Conservation (phyloP, 2,888 invertebrate genomes). For the Cetonia aurata region DNA sequence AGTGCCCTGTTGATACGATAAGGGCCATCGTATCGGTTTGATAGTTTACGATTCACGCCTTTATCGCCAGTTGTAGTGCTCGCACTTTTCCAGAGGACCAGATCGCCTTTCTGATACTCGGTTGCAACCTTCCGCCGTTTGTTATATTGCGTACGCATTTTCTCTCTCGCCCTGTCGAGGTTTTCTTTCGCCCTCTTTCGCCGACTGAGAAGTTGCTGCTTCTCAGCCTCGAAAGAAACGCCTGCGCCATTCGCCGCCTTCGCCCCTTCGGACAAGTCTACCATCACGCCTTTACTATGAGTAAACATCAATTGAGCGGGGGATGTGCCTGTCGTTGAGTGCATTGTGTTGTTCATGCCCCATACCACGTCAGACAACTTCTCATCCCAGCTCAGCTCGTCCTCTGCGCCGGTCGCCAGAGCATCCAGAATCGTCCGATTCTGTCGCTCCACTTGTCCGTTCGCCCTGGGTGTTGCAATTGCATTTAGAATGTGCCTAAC, state of each 20-base stretch:
- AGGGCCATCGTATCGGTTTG: conserved; percentile 45
- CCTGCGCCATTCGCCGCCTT: neutral
- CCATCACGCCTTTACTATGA: conserved; percentile 46
- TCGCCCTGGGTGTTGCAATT: too few relatives aligned
- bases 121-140: conserved; percentile 48
- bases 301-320: conserved; percentile 55
- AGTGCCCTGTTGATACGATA: conserved; percentile 36
- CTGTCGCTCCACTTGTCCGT: conserved; percentile 54
- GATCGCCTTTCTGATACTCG: conserved; percentile 46
- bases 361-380: conserved; percentile 54
- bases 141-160: conserved; percentile 30
- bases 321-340: conserved; percentile 52
- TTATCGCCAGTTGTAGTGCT: conserved; percentile 44
- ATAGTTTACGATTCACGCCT: conserved; percentile 50
- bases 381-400: conserved; percentile 57
- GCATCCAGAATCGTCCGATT: conserved; percentile 56
- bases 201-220: neutral
- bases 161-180: conserved; percentile 17
- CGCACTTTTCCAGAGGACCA: conserved; percentile 49
- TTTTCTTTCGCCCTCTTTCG: conserved; percentile 22
- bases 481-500: too few relatives aligned
- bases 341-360: conserved; percentile 55
- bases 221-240: neutral
- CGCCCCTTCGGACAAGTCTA: conserved; percentile 43
- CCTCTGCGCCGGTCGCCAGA: conserved; percentile 51